Base-by-base conservation (phyloP, 2,797 vertebrate species). In the Chaunax sp. region DNA sequence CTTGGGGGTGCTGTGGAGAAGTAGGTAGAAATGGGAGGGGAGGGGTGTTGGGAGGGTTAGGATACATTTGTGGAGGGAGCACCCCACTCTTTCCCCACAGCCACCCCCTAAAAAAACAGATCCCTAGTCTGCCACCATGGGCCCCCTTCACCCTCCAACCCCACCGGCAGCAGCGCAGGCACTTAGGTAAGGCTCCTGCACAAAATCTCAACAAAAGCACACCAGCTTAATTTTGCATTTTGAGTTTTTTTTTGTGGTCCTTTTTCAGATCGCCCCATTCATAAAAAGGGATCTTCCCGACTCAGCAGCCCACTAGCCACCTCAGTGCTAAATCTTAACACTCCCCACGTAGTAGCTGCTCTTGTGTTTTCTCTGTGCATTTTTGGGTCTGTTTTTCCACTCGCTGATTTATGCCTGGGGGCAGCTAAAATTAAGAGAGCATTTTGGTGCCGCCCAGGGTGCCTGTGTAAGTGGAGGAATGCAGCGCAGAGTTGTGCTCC, bases 301-400 rank as follows among this genome's bases (percentile, higher is more conserved):
- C 82, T 62, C 79, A 65, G 78, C 72, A 66, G 62, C 67, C 58
- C 71, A 11, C 12, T 22, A 33, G 55, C 75, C 44, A 22, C 77
- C 65, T 64, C 14, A 75, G 79, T 57, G 79, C 83, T 88, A 62
- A 77, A 88, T 87, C 75, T 79, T 61, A 45, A 51, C 79, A 13
- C 82, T 89, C 69, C 72, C 79, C 55, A 28, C 53, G 82, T 76
- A 83, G 78, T 74, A 80, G 84, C 79, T 57, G 69, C 78, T 64
- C 83, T 86, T 50, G 57, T 91, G 90, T 93, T 93, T 92, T 90
- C 87, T 88, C 89, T 90, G 80, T 82, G 87, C 87, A 92, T 89
- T 94, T 92, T 90, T 93, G 86, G 87, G 87, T 92, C 89, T 92
- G 92, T 93, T 94, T 93, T 93, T 91, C 88, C 91, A 91, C 87